These are phyloP conservation scores for Cirrhinus mrigala DNA, from an alignment of 2,797 vertebrate genomes.

Conservation along the genomic window DNA sequence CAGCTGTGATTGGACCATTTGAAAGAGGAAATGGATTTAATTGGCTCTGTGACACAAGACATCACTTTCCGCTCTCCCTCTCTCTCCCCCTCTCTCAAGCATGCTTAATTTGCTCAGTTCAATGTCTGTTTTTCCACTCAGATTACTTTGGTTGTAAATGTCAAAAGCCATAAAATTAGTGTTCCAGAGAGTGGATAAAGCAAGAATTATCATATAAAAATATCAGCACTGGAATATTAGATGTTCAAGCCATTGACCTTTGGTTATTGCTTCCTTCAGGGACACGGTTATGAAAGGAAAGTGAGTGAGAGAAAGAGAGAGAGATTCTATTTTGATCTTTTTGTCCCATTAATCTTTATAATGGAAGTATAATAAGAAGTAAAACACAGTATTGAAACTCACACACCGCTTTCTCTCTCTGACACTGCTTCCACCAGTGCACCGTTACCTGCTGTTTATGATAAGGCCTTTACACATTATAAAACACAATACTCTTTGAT, in stretches of 20 bases:
- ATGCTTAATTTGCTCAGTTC: conserved; percentile 45
- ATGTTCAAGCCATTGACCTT: conserved; percentile 16
- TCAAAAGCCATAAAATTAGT: conserved; percentile 35
- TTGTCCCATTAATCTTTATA: conserved; percentile 1
- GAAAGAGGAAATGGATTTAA: conserved; percentile 57
- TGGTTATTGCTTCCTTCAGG: conserved; percentile 31
- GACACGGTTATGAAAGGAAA: conserved; percentile 16
- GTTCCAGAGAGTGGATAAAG: conserved; percentile 16
- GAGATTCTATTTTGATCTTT: conserved; percentile 29
- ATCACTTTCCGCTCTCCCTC: conserved; percentile 18
- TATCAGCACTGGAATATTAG: conserved; percentile 27
- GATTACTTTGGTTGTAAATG: conserved; percentile 37
- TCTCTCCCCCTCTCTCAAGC: background rate
- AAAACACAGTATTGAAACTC: conserved; percentile 5
- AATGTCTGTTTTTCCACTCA: conserved; percentile 34
- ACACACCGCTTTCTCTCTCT: background rate
- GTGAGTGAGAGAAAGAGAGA: conserved; percentile 36
- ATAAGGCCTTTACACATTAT: conserved; percentile 11
- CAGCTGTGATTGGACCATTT: conserved; percentile 44
- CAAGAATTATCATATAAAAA: conserved; percentile 28
- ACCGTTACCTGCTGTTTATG: conserved; percentile 17
- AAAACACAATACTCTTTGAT: conserved; percentile 9
- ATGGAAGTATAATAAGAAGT: conserved; percentile 9
- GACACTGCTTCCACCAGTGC: conserved; percentile 3
- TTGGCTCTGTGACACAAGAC: conserved; percentile 42